Evolutionary conservation across 37 sponge, comb jelly and placozoan genomes (phyloP), one percentile per base, ranked within the genome.

Genomic region (Mnemiopsis leidyi): DNA sequence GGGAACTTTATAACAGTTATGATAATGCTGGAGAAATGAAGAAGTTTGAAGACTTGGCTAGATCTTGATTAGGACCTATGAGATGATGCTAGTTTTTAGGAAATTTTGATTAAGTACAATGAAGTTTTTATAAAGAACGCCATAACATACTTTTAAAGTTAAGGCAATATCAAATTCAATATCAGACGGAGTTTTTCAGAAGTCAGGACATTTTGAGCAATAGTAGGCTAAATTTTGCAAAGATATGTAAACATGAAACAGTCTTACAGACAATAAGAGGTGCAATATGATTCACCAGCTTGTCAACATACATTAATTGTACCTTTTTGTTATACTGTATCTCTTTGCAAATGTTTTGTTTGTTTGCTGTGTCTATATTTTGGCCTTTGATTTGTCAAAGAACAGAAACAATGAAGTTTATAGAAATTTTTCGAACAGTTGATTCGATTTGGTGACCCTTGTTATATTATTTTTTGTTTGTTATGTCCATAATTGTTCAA

Each of bases 21-120:
- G 90, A 85, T 38, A 85, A 85, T 85, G 90, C 90, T 23, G 90
- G 90, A 24, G 90, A 85, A 38, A 85, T 85, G 90, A 23, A 85
- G 24, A 29, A 85, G 90, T 85, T 28, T 37, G 90, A 85, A 37
- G 23, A 38, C 23, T 28, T 28, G 36, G 48, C 39, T 0, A 85
- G 90, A 85, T 5, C 25, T 23, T 29, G n/a, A 71, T 28, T 71
- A 5, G 20, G 30, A 23, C 20, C 20, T 7, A 23, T 29, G 30
- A 71, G n/a, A 29, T 71, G 7, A 5, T 71, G n/a, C 3, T 23
- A 29, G n/a, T 5, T 71, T 71, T 71, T 71, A 29, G 26, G 75
- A 29, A 29, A 28, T 71, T 71, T 71, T 71, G 75, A 71, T 29
- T 71, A 3, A 29, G 75, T 71, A 71, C n/a, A n/a, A n/a, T n/a